Evolutionary conservation across 2,797 vertebrate genomes (phyloP).

Genomic region (Melopsittacus undulatus): DNA sequence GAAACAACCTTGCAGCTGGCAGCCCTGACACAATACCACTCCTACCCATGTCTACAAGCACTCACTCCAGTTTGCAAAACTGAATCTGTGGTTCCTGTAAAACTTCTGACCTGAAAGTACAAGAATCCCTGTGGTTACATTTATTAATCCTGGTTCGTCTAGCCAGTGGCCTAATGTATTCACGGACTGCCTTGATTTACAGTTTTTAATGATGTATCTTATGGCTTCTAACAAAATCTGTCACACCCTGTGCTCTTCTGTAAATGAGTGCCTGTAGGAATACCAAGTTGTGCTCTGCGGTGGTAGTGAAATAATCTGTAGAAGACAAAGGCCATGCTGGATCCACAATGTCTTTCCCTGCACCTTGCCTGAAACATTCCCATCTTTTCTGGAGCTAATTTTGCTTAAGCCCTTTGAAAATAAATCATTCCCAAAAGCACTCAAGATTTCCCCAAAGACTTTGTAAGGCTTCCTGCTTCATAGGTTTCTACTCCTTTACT

Average conservation of each 20-base stretch:
- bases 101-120: conserved; percentile 35
- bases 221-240: conserved; percentile 1
- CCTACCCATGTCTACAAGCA: neutral
- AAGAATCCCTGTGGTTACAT: neutral
- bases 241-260: neutral
- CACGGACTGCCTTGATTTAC: neutral
- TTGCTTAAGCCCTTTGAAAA: conserved; percentile 73
- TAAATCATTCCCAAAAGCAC: conserved; percentile 77
- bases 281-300: neutral
- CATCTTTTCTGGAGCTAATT: conserved; percentile 69
- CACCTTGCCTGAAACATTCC: conserved; percentile 57
- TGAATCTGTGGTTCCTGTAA: neutral
- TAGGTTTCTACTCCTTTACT: conserved; percentile 66
- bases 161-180: neutral
- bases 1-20: neutral
- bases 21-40: neutral
- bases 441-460: conserved; percentile 75
- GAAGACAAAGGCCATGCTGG: neutral
- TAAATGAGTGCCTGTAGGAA: neutral
- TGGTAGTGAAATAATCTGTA: conserved; percentile 20
- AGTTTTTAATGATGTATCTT: conserved; percentile 1
- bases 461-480: conserved; percentile 71
- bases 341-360: conserved; percentile 16
- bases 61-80: neutral
- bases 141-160: neutral